These are phyloP conservation scores for Clavelina lepadiformis DNA, from an alignment of 23 tunicate species.

Conservation along the genomic window DNA sequence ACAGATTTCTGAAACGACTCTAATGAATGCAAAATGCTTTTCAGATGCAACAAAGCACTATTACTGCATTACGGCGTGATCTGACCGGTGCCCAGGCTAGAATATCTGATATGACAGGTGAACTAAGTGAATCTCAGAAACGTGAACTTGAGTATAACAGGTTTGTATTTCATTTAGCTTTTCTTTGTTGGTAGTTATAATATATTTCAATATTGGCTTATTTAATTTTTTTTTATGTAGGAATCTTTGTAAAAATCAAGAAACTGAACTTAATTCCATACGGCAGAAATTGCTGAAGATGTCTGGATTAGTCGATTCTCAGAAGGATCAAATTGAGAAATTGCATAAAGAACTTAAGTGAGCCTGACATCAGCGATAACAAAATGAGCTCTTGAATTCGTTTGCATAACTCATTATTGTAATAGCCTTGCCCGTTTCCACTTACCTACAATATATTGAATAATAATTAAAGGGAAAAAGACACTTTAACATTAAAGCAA, in stretches of 20 bases:
- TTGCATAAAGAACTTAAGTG: slow-evolving; percentile 31
- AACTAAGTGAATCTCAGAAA: slow-evolving; percentile 72
- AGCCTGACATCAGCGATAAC: no score
- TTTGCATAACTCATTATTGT: no score
- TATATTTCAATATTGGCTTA: no score
- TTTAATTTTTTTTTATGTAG: slow-evolving; percentile 10
- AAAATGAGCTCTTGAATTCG: no score
- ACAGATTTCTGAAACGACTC: neutral
- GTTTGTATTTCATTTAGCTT: slow-evolving; percentile 1
- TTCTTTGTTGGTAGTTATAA: neutral
- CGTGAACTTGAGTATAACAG: slow-evolving; percentile 73
- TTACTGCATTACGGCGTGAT: slow-evolving; percentile 51
- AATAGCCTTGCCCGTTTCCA: no score
- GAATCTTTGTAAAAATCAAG: slow-evolving; percentile 45
- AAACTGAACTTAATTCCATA: slow-evolving; percentile 47
- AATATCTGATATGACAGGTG: slow-evolving; percentile 88
- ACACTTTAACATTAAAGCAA: no score
- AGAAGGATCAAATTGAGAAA: slow-evolving; percentile 41
- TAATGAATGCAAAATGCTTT: neutral
- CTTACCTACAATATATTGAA: no score
- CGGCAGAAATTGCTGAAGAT: slow-evolving; percentile 53
- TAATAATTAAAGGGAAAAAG: no score
- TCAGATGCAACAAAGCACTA: slow-evolving; percentile 51
- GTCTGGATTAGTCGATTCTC: slow-evolving; percentile 55
- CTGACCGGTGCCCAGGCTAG: slow-evolving; percentile 64